Conservation (phyloP, 2,797 vertebrate species). For the Falco rusticolus region DNA sequence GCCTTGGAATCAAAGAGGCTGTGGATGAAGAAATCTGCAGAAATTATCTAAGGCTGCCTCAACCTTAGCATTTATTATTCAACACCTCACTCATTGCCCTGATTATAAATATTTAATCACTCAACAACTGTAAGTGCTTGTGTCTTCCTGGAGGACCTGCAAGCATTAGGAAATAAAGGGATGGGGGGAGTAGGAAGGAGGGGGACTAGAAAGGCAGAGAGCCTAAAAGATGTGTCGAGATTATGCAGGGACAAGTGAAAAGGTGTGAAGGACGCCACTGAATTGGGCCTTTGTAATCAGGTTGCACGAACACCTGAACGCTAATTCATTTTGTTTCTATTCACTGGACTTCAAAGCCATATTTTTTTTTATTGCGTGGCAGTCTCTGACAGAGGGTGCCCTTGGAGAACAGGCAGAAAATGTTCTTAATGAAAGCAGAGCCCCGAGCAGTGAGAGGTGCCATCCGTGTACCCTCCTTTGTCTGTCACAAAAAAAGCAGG, state of each 20-base stretch:
- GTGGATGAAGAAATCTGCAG: conserved; percentile 80
- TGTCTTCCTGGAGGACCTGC: conserved; percentile 85
- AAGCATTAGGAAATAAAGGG: conserved; percentile 75
- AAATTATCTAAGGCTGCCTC: conserved; percentile 87
- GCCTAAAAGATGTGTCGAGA: conserved; percentile 59
- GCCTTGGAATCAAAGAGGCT: conserved; percentile 75
- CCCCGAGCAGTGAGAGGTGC: conserved; percentile 72
- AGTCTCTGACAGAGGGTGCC: conserved; percentile 70
- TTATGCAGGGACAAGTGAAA: conserved; percentile 66
- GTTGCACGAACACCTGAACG: conserved; percentile 68
- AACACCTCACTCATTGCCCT: conserved; percentile 86
- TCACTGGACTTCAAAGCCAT: conserved; percentile 71
- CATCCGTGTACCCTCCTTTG: conserved; percentile 74
- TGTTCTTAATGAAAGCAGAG: conserved; percentile 76
- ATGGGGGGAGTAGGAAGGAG: not conserved
- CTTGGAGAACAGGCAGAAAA: conserved; percentile 74
- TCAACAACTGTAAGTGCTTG: conserved; percentile 87
- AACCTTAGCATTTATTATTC: conserved; percentile 89
- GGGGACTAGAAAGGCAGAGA: conserved; percentile 35
- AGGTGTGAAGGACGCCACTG: conserved; percentile 72
- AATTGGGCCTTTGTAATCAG: conserved; percentile 74
- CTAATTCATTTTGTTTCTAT: conserved; percentile 70
- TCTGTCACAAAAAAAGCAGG: conserved; percentile 76
- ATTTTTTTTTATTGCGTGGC: conserved; percentile 60
- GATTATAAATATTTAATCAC: conserved; percentile 94